Evolutionary conservation across 2,888 invertebrate genomes (phyloP).

Genomic region (Synanthedon andrenaeformis): DNA sequence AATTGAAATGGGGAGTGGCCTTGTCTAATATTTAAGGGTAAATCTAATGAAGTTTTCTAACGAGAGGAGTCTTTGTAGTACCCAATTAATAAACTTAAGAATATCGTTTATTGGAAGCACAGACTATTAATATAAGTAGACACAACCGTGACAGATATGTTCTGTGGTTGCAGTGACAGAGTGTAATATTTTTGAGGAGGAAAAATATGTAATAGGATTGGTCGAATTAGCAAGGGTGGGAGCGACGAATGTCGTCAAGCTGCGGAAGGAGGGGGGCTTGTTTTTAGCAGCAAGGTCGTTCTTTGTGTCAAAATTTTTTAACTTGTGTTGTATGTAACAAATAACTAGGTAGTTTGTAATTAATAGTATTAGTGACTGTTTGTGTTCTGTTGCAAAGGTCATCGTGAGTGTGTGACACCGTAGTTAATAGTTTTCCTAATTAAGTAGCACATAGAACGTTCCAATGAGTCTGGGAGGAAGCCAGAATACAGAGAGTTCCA

Average conservation of each 20-base stretch:
- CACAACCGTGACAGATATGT: no score
- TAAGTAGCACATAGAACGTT: slow-evolving; percentile 62
- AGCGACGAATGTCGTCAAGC: slow-evolving; percentile 14
- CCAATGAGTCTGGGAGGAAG: slow-evolving; percentile 87
- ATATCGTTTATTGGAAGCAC: no score
- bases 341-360: slow-evolving; percentile 41
- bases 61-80: no score
- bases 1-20: no score
- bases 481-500: slow-evolving; percentile 78
- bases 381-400: slow-evolving; percentile 41
- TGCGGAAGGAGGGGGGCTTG: slow-evolving; percentile 64
- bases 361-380: slow-evolving; percentile 49
- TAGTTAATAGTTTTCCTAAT: slow-evolving; percentile 40
- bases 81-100: no score
- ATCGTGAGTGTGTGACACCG: slow-evolving; percentile 44
- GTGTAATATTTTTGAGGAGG: no score
- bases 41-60: no score
- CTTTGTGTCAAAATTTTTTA: slow-evolving; percentile 72
- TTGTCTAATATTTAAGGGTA: no score
- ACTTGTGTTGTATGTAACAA: slow-evolving; percentile 40
- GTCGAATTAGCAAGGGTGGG: slow-evolving; percentile 6
- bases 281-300: slow-evolving; percentile 73
- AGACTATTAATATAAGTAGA: no score
- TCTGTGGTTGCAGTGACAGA: no score
- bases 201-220: no score